phyloP scores from a whole-genome alignment of 2,888 invertebrate genomes.

The Endomychus coccineus region DNA sequence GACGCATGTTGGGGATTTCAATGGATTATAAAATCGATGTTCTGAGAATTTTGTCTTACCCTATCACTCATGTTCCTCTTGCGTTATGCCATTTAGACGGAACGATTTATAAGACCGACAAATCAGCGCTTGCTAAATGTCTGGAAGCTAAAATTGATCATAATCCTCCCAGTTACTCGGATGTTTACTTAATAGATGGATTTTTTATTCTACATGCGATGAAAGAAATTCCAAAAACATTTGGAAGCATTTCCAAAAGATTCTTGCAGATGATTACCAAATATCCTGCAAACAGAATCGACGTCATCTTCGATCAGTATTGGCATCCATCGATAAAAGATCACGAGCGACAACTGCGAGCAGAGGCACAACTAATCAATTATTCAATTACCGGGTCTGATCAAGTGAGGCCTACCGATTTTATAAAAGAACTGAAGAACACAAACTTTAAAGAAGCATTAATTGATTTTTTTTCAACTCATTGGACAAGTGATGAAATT shows the following conservation, averaged over 20 bases:
- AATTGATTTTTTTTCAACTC: conserved; percentile 23
- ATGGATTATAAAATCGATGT: conserved; percentile 19
- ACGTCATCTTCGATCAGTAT: conserved; percentile 16
- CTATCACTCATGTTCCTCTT: conserved; percentile 21
- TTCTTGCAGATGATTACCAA: conserved; percentile 14
- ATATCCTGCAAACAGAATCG: conserved; percentile 7
- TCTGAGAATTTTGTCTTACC: conserved; percentile 20
- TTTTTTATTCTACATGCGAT: conserved; percentile 27
- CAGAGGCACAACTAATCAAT: too few species aligned
- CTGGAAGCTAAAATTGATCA: conserved; percentile 15
- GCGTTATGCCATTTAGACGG: conserved; percentile 29
- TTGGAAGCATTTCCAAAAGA: conserved; percentile 23
- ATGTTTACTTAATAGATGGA: conserved; percentile 26
- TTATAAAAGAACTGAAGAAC: conserved; percentile 22
- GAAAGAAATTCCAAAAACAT: conserved; percentile 22
- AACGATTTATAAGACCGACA: conserved; percentile 27
- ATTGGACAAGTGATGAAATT: conserved; percentile 23
- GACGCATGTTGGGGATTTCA: conserved; percentile 25
- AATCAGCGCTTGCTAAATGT: conserved; percentile 25
- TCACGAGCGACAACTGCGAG: conserved; percentile 18
- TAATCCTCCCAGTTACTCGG: conserved; percentile 14
- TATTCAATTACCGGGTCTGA: conserved; percentile 13
- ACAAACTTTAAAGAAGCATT: conserved; percentile 23
- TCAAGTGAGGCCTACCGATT: conserved; percentile 19
- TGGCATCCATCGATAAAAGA: conserved; percentile 21